Evolutionary conservation across 2,888 invertebrate species (phyloP).

Genomic region (Lochmaea crataegi): DNA sequence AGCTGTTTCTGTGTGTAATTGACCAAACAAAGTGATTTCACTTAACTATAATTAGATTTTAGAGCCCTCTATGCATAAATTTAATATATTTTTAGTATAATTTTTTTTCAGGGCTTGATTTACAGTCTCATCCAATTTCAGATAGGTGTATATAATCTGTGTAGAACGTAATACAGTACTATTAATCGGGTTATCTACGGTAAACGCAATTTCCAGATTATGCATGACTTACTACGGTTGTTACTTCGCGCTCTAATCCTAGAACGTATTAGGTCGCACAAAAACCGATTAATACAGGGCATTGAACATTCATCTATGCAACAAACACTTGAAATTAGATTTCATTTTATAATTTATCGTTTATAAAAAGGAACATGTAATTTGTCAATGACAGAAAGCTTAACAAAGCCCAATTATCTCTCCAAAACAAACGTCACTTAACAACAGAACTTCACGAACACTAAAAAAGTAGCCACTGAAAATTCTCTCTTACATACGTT

Average conservation of each 20-base stretch:
- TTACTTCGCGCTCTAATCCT: constrained; percentile 8
- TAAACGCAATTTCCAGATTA: constrained; percentile 9
- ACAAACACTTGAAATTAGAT: not conserved
- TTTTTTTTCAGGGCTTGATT: not conserved
- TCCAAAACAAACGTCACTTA: too few species aligned
- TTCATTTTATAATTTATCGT: not conserved
- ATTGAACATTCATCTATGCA: not conserved
- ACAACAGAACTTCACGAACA: too few species aligned
- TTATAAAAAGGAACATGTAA: not conserved
- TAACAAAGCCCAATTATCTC: too few species aligned
- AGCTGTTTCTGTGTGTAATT: too few species aligned
- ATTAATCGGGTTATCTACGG: constrained; percentile 7
- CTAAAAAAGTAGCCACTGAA: too few species aligned
- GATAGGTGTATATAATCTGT: constrained; percentile 2
- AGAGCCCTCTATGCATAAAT: not conserved
- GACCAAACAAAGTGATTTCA: too few species aligned
- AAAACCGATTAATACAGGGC: not conserved
- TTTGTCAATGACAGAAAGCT: not conserved
- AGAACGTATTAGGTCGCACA: not conserved
- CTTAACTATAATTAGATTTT: not conserved
- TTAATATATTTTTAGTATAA: not conserved
- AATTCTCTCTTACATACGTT: too few species aligned
- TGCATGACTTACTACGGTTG: constrained; percentile 9
- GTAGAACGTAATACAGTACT: not conserved
- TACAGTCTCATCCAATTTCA: not conserved